Conservation (phyloP, 2,113 vertebrate genomes). For the Raphicerus campestris region DNA sequence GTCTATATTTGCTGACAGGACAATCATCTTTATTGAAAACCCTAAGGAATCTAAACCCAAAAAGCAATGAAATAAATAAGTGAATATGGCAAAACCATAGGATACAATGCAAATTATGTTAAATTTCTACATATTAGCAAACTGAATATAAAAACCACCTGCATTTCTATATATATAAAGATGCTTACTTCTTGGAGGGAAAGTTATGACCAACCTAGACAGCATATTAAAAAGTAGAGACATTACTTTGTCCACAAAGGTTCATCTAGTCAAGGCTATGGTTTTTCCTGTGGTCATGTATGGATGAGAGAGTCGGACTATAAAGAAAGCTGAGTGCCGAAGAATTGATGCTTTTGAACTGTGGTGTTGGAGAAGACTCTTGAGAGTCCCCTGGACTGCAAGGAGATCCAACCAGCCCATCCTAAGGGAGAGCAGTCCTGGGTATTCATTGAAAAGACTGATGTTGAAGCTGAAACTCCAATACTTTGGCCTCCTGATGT, state of each 20-base stretch:
- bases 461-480: background rate
- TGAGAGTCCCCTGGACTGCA: background rate
- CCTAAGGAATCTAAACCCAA: background rate
- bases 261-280: background rate
- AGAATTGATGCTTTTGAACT: background rate
- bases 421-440: background rate
- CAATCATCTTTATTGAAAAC: background rate
- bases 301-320: background rate
- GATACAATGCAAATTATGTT: background rate
- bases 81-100: background rate
- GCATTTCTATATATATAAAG: background rate
- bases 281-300: background rate
- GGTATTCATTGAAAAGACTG: background rate
- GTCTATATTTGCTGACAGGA: background rate
- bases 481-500: background rate
- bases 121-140: background rate
- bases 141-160: background rate
- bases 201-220: background rate
- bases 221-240: background rate
- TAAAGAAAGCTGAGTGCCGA: background rate
- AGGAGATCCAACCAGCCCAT: background rate
- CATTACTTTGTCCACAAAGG: background rate
- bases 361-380: background rate
- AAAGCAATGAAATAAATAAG: background rate
- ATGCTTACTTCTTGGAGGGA: background rate